Evolutionary conservation across 2,113 vertebrate genomes (phyloP).

Genomic region (Antechinus stuartii): DNA sequence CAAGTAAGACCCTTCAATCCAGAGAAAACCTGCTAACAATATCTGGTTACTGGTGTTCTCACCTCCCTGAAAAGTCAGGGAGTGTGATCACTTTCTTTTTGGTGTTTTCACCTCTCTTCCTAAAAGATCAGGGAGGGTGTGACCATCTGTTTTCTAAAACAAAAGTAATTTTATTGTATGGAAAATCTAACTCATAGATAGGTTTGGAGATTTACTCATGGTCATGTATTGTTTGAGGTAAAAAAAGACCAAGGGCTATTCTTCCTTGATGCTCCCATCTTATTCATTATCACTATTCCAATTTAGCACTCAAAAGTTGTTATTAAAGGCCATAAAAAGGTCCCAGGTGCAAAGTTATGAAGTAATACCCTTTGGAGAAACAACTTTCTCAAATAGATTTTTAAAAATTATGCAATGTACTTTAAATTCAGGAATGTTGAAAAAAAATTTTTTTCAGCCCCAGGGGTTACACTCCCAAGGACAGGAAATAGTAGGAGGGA

Average conservation of each 20-base stretch:
- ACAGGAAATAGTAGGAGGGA: constrained; percentile 59
- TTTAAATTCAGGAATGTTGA: constrained; percentile 73
- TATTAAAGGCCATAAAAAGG: constrained; percentile 12
- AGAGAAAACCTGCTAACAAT: too few species aligned
- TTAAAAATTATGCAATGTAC: constrained; percentile 62
- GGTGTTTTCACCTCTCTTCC: too few species aligned
- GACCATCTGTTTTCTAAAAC: too few species aligned
- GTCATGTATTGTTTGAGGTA: rapidly evolving
- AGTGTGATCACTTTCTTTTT: too few species aligned
- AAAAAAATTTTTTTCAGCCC: constrained; percentile 33
- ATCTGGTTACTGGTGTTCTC: too few species aligned
- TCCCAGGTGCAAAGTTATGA: constrained; percentile 11
- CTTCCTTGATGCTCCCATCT: background rate
- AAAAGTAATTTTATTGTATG: background rate
- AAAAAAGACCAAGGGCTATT: background rate
- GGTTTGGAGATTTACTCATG: background rate
- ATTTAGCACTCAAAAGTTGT: background rate
- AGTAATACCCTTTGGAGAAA: constrained; percentile 2
- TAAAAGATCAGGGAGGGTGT: too few species aligned
- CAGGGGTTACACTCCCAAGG: constrained; percentile 26
- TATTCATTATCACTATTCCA: background rate
- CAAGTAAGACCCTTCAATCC: too few species aligned
- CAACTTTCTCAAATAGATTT: constrained; percentile 34
- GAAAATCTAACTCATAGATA: background rate
- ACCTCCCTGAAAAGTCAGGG: too few species aligned